These are phyloP conservation scores for Paguma larvata DNA, from an alignment of 2,797 vertebrate species.

Conservation along the genomic window DNA sequence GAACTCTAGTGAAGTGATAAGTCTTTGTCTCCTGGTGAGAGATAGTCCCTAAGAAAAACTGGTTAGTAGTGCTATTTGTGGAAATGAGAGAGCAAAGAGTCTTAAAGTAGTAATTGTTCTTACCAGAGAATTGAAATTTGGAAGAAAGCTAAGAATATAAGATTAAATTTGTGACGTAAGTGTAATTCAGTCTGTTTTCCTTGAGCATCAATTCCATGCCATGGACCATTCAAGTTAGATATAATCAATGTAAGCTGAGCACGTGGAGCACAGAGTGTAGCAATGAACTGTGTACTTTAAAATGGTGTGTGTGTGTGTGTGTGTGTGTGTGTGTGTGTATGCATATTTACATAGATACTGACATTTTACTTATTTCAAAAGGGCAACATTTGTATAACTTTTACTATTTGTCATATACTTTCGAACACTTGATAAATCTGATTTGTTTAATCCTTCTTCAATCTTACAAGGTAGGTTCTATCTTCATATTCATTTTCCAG, in stretches of 20 bases:
- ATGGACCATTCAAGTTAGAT: not conserved
- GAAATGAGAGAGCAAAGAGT: not conserved
- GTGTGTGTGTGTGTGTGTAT: too few species aligned
- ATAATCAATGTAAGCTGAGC: not conserved
- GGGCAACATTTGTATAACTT: not conserved
- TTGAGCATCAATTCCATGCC: not conserved
- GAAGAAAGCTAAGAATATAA: not conserved
- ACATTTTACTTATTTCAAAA: not conserved
- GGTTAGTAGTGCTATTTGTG: not conserved
- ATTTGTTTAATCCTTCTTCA: not conserved
- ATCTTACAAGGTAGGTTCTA: not conserved
- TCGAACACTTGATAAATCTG: not conserved
- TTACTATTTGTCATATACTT: not conserved
- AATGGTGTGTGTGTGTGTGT: not conserved
- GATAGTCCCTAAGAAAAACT: not conserved
- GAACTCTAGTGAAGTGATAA: not conserved
- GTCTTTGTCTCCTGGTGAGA: not conserved
- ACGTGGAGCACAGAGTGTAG: not conserved
- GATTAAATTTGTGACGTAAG: not conserved
- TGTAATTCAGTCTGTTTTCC: not conserved
- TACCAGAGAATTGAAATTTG: not conserved
- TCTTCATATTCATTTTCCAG: not conserved
- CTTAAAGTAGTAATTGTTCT: not conserved
- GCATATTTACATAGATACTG: not conserved
- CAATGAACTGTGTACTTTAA: not conserved